Conservation (phyloP, 2,888 invertebrate species). For the Neria commutata region DNA sequence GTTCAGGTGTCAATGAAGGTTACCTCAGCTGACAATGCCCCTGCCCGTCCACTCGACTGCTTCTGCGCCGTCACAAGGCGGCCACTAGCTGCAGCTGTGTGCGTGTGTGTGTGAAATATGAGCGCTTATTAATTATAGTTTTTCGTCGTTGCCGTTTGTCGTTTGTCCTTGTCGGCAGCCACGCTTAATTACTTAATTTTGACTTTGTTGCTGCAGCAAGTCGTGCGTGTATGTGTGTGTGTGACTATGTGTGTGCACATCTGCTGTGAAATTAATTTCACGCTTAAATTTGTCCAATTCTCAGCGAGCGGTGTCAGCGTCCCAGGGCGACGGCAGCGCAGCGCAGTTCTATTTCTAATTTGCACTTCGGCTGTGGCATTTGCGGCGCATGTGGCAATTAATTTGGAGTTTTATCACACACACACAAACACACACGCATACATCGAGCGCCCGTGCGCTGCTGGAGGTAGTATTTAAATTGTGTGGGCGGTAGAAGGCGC, state of each 20-base stretch:
- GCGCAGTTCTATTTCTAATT: neutral
- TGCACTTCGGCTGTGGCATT: neutral
- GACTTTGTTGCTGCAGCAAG: slow-evolving; percentile 5
- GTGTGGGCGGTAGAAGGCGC: too few species aligned
- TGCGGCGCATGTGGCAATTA: neutral
- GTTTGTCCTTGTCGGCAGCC: neutral
- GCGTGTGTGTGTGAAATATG: neutral
- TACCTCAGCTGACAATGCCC: too few species aligned
- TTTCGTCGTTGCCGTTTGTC: neutral
- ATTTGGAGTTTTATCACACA: slow-evolving; percentile 8
- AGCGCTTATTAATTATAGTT: slow-evolving; percentile 22
- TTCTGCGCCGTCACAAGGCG: neutral
- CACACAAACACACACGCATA: too few species aligned
- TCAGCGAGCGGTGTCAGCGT: too few species aligned
- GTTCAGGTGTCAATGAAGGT: slow-evolving; percentile 19
- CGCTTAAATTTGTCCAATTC: neutral
- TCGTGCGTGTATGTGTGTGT: neutral
- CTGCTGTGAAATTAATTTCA: neutral
- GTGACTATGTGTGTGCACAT: neutral
- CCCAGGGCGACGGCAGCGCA: too few species aligned
- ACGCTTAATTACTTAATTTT: slow-evolving; percentile 26
- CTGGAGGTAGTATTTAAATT: too few species aligned
- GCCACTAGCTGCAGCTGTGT: too few species aligned
- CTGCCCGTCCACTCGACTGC: too few species aligned
- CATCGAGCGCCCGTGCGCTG: too few species aligned